phyloP scores from a whole-genome alignment of 2,113 vertebrate genomes.

The Cranoglanis bouderius region DNA sequence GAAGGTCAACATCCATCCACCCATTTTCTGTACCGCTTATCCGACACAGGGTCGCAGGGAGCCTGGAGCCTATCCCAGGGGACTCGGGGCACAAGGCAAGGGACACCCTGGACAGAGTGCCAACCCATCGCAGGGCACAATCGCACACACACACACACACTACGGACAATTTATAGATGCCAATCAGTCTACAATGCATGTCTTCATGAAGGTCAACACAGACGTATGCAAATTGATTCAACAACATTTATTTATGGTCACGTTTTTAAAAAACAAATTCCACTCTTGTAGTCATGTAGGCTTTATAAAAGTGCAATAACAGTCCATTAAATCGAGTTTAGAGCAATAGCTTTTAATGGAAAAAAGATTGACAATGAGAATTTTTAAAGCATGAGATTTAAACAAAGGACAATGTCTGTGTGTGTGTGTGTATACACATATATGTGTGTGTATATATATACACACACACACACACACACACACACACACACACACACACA shows the following conservation, averaged over 20 bases:
- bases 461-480: neutral
- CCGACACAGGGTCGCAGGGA: too few relatives aligned
- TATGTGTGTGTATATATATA: neutral
- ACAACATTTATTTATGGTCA: conserved; percentile 19
- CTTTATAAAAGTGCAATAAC: neutral
- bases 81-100: too few relatives aligned
- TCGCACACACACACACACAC: too few relatives aligned
- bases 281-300: neutral
- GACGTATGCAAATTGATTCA: neutral
- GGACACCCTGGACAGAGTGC: too few relatives aligned
- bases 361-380: neutral
- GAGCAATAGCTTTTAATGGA: conserved; percentile 31
- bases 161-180: too few relatives aligned
- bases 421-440: too few relatives aligned
- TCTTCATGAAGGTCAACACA: neutral
- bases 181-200: too few relatives aligned
- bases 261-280: too few relatives aligned
- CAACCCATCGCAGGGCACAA: too few relatives aligned
- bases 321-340: neutral
- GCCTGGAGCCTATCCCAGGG: too few relatives aligned
- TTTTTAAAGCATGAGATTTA: neutral
- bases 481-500: too few relatives aligned
- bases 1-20: neutral
- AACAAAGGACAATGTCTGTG: conserved; percentile 17
- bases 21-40: too few relatives aligned